These are phyloP conservation scores for Anthrax anthrax DNA, from an alignment of 2,888 invertebrate species.

Conservation along the genomic window DNA sequence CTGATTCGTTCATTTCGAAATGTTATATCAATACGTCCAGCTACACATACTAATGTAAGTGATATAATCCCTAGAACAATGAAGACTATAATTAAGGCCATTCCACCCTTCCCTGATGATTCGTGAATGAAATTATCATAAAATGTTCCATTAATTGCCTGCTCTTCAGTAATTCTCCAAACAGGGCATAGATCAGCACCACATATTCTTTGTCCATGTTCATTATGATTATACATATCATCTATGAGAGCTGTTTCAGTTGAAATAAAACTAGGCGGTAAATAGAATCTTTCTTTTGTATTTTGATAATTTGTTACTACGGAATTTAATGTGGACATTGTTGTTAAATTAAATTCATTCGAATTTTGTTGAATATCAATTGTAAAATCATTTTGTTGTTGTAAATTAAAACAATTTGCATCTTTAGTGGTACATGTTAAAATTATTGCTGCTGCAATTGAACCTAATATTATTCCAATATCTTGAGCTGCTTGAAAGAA, in stretches of 20 bases:
- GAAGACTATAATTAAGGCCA: conserved; percentile 25
- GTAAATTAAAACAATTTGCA: conserved; percentile 20
- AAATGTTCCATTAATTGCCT: conserved; percentile 17
- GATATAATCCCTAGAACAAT: conserved; percentile 35
- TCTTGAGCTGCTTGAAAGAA: conserved; percentile 43
- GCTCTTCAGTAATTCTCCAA: conserved; percentile 16
- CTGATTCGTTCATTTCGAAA: conserved; percentile 38
- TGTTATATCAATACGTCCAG: conserved; percentile 33
- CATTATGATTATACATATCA: conserved; percentile 39
- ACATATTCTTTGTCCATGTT: conserved; percentile 41
- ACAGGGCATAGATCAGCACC: conserved; percentile 43
- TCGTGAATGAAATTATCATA: conserved; percentile 24
- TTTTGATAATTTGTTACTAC: not conserved
- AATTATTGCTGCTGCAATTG: conserved; percentile 36
- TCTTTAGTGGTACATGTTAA: conserved; percentile 31
- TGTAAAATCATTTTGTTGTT: not conserved
- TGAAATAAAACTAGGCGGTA: not conserved
- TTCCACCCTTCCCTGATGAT: conserved; percentile 20
- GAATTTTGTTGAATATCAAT: not conserved
- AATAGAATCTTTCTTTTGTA: not conserved
- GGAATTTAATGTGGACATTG: not conserved
- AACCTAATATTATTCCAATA: conserved; percentile 42
- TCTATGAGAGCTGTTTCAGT: conserved; percentile 17
- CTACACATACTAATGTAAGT: conserved; percentile 33
- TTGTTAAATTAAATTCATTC: conserved; percentile 1